Evolutionary conservation across 1,140 invertebrate species (phyloP), one percentile per base, ranked within the genome.

Genomic region (Achatina immaculata): DNA sequence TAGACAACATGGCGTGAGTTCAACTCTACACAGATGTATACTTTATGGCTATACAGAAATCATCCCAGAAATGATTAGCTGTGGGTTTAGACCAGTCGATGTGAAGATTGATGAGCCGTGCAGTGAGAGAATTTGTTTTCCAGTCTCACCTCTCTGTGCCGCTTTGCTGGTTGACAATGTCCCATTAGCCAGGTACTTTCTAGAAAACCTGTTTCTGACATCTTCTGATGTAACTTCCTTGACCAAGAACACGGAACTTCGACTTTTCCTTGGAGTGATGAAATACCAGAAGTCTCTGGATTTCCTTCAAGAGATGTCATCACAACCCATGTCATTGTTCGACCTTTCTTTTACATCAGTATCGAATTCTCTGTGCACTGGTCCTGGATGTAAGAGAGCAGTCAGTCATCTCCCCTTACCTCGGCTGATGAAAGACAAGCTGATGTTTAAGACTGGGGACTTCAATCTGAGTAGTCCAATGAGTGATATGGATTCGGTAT

Each of bases 241-340:
- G 38, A 1, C 14, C 1, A 0, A n/a, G 3, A 34, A 31, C 34
- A 2, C 28, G 11, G 40, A n/a, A 9, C 2, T 72, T 1, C 42
- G 40, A 45, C 36, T 43, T 42, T 43, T 16, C 43, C 42, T 72
- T 19, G 40, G 43, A 45, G 14, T 14, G 7, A 43, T 31, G 1
- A 45, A 28, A 21, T 19, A 14, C 6, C 7, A 42, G 1, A 28
- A 43, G 3, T 42, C 38, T 45, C 36, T 43, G 42, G 69, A 11
- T 28, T 72, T 72, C 9, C n/a, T 72, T 9, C 38, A 72, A 4
- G 69, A 43, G 14, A 40, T 43, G 16, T 19, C 69, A 7, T 28
- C 42, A 16, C 71, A 73, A 3, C 71, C 71, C 24, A 43, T 73
- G 42, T 73, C 71, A 14, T 31, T 73, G 4, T 34, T 73, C n/a